Conservation (phyloP, 53 echinoderm and acorn worm genomes). For the Glandiceps talaboti region DNA sequence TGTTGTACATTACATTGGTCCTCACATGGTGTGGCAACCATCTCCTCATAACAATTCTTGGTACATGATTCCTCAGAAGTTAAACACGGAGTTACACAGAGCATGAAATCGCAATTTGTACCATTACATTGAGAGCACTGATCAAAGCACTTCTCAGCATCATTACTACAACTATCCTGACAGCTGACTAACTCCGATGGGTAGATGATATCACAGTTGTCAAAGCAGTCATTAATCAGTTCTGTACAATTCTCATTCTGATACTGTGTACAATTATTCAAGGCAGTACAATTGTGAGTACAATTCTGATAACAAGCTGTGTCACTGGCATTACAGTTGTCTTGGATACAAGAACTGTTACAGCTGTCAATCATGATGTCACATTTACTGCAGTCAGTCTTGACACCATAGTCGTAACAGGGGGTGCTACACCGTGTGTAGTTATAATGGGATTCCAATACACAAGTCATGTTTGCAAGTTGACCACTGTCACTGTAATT, state of each 20-base stretch:
- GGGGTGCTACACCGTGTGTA: not conserved
- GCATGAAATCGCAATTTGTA: not conserved
- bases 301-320: slow-evolving; percentile 21
- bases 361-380: slow-evolving; percentile 10
- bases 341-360: slow-evolving; percentile 18
- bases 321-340: slow-evolving; percentile 11
- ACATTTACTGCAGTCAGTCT: slow-evolving; percentile 11
- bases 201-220: not conserved
- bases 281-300: not conserved
- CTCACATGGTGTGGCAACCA: not conserved
- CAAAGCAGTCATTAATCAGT: not conserved
- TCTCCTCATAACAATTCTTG: not conserved
- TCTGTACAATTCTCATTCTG: no score
- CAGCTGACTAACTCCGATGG: not conserved
- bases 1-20: not conserved
- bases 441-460: not conserved
- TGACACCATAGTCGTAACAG: slow-evolving; percentile 12
- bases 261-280: no score
- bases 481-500: no score
- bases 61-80: not conserved
- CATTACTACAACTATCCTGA: not conserved
- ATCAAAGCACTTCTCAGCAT: not conserved
- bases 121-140: not conserved
- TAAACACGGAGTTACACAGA: slow-evolving; percentile 8
- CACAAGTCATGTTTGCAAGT: not conserved